Evolutionary conservation across 2,888 invertebrate species (phyloP).

Genomic region (Steinernema scapterisci): DNA sequence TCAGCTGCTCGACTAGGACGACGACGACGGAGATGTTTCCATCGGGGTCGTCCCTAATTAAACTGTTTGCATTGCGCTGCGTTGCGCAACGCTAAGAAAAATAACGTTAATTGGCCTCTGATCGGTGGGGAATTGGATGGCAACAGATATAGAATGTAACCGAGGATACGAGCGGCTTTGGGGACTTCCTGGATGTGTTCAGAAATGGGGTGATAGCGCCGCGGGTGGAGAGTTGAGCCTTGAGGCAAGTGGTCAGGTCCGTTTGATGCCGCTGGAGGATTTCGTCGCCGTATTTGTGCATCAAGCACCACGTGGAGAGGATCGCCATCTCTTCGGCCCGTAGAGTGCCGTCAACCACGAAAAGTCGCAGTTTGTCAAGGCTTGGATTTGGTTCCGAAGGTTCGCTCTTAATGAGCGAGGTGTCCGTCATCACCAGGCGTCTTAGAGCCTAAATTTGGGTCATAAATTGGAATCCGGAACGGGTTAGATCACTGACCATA

Average conservation of each 20-base stretch:
- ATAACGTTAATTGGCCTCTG: too few species aligned
- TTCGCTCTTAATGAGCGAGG: not conserved
- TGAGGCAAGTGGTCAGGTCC: slow-evolving; percentile 9
- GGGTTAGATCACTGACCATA: not conserved
- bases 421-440: slow-evolving; percentile 2
- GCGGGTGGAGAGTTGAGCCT: too few species aligned
- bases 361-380: not conserved
- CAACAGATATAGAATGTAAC: too few species aligned
- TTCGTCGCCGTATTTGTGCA: slow-evolving; percentile 9
- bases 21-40: too few species aligned
- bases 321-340: slow-evolving; percentile 18
- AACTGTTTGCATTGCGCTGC: too few species aligned
- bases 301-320: slow-evolving; percentile 11
- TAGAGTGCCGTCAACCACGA: not conserved
- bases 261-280: not conserved
- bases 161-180: too few species aligned
- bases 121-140: too few species aligned
- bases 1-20: too few species aligned
- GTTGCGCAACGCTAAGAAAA: too few species aligned
- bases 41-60: too few species aligned
- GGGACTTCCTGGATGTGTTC: too few species aligned
- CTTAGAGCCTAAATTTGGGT: not conserved
- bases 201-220: too few species aligned
- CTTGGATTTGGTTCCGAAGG: not conserved
- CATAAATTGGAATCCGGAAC: not conserved